Evolutionary conservation across 2,888 invertebrate genomes (phyloP), one percentile per base, ranked within the genome.

Genomic region (Phania funesta): DNA sequence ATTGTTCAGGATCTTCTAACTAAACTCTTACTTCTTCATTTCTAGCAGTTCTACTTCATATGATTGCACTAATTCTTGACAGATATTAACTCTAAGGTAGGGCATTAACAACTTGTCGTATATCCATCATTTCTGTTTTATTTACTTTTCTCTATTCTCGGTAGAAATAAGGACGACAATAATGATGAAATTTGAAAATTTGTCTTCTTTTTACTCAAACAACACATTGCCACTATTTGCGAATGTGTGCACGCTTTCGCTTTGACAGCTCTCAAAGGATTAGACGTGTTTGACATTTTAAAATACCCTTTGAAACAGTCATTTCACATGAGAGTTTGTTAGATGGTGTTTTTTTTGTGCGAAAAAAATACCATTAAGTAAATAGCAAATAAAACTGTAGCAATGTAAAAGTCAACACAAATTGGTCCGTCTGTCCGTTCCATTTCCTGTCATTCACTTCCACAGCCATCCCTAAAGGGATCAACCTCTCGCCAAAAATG

Each of bases 211-310:
- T 18, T 20, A 52, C 6, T 0, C 5, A 22, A 22, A 18, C 56
- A 16, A 38, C 20, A 65, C 22, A 64, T 29, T 48, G 64, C 41
- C 32, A 48, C 26, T 60, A 56, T 68, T 48, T 64, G 44, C 48
- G 44, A 44, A 60, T 60, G 74, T 81, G 65, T 78, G 83, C 84
- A 76, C 86, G 81, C 85, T 86, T 87, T 87, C 85, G 85, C 88
- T 85, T 86, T 86, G 88, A 86, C 86, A 87, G 88, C 88, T 88
- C 87, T 87, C 87, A 88, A 87, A 87, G 89, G 89, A 88, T 89
- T 89, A 88, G 87, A 89, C 87, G 87, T 88, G 89, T 89, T 88
- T 88, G 86, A 86, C 87, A 88, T 87, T 86, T 88, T 86, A 86
- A 87, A 88, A 84, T 84, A 78, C 78, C 76, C 78, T 71, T 80